Conservation (phyloP, 1,140 invertebrate species). For the Bombus impatiens region DNA sequence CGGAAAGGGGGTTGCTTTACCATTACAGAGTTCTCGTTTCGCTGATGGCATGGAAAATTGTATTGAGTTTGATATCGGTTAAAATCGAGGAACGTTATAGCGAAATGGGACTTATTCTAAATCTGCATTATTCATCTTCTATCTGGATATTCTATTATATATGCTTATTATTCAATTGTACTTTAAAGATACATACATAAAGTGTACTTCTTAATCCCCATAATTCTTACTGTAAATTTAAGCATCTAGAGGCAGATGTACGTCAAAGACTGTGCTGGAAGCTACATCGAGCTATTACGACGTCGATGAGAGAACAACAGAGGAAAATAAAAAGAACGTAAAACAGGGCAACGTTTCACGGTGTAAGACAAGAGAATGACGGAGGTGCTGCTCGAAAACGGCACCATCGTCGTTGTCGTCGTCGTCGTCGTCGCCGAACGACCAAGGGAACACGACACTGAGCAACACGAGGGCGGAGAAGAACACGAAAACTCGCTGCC, state of each 20-base stretch:
- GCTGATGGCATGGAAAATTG: background rate
- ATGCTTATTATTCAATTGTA: background rate
- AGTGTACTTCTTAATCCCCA: background rate
- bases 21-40: background rate
- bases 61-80: background rate
- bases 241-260: background rate
- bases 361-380: slow-evolving; percentile 23
- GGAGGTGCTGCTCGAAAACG: slow-evolving; percentile 3
- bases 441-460: slow-evolving; percentile 36
- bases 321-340: background rate
- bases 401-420: background rate
- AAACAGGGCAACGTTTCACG: background rate
- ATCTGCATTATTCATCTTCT: background rate
- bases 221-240: background rate
- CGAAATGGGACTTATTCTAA: background rate
- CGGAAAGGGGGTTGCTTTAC: too few relatives aligned
- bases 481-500: slow-evolving; percentile 53
- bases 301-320: slow-evolving; percentile 18
- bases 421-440: slow-evolving; percentile 4
- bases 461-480: slow-evolving; percentile 33
- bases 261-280: slow-evolving; percentile 13
- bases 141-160: background rate
- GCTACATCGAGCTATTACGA: slow-evolving; percentile 31
- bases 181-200: background rate
- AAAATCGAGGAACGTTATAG: background rate